These are phyloP conservation scores for Aythya baeri DNA, from an alignment of 2,113 vertebrate genomes.

Conservation along the genomic window DNA sequence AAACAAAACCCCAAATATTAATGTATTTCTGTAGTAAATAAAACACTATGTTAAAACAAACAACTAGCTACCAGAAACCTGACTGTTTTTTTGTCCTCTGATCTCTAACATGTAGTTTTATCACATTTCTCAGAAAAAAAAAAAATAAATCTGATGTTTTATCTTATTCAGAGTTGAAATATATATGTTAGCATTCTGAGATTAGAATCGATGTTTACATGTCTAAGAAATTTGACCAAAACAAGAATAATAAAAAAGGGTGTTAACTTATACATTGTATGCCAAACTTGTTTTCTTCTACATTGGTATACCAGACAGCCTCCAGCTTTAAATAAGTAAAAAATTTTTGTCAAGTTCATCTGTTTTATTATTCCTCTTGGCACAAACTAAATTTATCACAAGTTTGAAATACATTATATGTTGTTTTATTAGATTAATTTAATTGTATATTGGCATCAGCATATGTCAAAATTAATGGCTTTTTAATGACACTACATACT, in stretches of 20 bases:
- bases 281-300: background rate
- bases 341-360: background rate
- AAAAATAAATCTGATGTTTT: background rate
- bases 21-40: background rate
- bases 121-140: background rate
- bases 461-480: background rate
- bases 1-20: background rate
- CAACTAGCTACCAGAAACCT: background rate
- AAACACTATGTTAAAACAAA: background rate
- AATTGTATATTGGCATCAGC: background rate
- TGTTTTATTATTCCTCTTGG: background rate
- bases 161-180: background rate
- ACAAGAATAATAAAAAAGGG: background rate
- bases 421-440: conserved; percentile 7
- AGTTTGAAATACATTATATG: background rate
- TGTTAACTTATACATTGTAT: background rate
- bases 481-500: conserved; percentile 29
- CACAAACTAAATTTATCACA: background rate
- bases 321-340: background rate
- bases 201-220: background rate
- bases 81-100: background rate
- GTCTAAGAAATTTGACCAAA: background rate
- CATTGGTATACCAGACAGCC: background rate
- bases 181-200: background rate
- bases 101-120: background rate